Percentiles rank a stretch among this genome's conserved stretches.
phyloP scores from a whole-genome alignment of 2,113 vertebrate genomes.

The Boleophthalmus pectinirostris region DNA sequence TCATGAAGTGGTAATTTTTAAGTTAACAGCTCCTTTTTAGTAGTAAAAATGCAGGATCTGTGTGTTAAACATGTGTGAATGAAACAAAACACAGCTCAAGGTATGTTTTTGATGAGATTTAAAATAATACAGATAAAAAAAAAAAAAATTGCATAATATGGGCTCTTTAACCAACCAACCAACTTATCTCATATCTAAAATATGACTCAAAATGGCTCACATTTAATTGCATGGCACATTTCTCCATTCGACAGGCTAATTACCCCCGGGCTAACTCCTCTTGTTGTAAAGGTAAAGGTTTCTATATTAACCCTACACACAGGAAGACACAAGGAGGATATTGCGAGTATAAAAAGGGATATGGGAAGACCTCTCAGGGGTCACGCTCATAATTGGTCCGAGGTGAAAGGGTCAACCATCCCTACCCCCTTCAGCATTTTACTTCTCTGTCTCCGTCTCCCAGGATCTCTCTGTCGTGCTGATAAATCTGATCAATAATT shows the following conservation, averaged over 20 bases:
- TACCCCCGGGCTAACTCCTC: slow-evolving; percentile 29
- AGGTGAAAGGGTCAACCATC: slow-evolving; percentile 36
- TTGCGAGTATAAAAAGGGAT: slow-evolving; percentile 8
- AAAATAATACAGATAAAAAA: too few species aligned
- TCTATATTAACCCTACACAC: slow-evolving; percentile 38
- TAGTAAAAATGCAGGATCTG: too few species aligned
- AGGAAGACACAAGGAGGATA: slow-evolving; percentile 7
- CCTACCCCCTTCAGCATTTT: slow-evolving; percentile 20
- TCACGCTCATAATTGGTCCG: slow-evolving; percentile 67
- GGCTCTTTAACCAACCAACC: too few species aligned
- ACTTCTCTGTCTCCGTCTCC: slow-evolving; percentile 29
- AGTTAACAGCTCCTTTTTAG: too few species aligned
- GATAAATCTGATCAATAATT: slow-evolving; percentile 78
- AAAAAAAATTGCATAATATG: too few species aligned
- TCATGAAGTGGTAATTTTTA: too few species aligned
- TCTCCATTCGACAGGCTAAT: slow-evolving; percentile 39
- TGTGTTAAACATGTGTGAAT: too few species aligned
- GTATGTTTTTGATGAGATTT: too few species aligned
- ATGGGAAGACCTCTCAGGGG: slow-evolving; percentile 37
- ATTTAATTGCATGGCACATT: slow-evolving; percentile 32
- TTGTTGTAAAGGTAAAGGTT: slow-evolving; percentile 41
- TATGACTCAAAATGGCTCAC: not conserved
- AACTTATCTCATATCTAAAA: too few species aligned
- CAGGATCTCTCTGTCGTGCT: slow-evolving; percentile 39
- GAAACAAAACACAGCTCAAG: too few species aligned